Conservation (phyloP, 1,140 invertebrate genomes). For the Diachasma alloeum region DNA sequence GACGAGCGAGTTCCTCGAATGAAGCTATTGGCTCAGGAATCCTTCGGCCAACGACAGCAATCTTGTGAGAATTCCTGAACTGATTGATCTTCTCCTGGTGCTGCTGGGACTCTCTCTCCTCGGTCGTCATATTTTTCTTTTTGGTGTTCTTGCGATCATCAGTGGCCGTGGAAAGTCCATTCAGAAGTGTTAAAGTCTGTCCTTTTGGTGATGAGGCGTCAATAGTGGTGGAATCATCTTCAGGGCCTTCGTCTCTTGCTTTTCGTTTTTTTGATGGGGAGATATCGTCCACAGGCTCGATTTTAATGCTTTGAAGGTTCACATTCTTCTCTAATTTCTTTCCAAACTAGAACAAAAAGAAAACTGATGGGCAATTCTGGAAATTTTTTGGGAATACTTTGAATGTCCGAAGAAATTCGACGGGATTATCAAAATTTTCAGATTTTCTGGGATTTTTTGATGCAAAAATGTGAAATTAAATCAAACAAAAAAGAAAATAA, state of each 20-base stretch:
- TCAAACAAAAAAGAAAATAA: too few relatives aligned
- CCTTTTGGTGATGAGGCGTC: constrained; percentile 34
- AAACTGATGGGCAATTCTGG: too few relatives aligned
- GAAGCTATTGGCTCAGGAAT: constrained; percentile 76
- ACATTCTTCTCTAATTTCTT: constrained; percentile 31
- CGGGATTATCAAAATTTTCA: too few relatives aligned
- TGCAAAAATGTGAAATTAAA: too few relatives aligned
- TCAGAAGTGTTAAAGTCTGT: constrained; percentile 42
- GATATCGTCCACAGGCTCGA: constrained; percentile 20
- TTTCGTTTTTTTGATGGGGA: constrained; percentile 5
- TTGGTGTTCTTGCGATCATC: constrained; percentile 43
- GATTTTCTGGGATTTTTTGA: too few relatives aligned
- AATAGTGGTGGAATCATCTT: constrained; percentile 40
- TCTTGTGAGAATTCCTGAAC: constrained; percentile 78
- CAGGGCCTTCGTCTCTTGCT: constrained; percentile 6
- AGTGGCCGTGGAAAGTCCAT: constrained; percentile 40
- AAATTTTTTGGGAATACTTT: too few relatives aligned
- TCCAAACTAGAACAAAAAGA: constrained; percentile 26
- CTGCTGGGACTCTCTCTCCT: constrained; percentile 59
- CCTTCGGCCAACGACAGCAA: constrained; percentile 79
- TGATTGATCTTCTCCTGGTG: constrained; percentile 73
- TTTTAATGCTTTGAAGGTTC: constrained; percentile 22
- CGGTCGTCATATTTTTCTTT: constrained; percentile 55
- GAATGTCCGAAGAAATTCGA: too few relatives aligned
- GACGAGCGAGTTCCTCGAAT: constrained; percentile 75